These are phyloP conservation scores for Tetropium fuscum DNA, from an alignment of 2,888 invertebrate species.

Conservation along the genomic window DNA sequence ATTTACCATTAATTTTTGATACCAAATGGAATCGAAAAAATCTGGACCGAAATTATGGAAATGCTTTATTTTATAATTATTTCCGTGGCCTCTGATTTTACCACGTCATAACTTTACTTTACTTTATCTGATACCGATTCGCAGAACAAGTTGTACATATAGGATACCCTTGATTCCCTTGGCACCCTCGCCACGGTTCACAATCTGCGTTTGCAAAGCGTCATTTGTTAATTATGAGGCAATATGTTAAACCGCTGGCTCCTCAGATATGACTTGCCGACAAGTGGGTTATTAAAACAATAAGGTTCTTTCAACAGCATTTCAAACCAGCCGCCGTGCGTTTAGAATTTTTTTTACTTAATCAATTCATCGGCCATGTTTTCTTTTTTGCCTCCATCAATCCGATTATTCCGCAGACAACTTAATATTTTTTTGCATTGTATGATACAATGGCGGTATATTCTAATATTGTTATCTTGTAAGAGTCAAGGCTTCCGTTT, in stretches of 20 bases:
- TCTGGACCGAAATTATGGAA: no score
- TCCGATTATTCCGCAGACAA: conserved; percentile 24
- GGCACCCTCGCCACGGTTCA: no score
- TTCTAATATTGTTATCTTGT: not conserved
- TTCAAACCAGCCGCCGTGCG: conserved; percentile 31
- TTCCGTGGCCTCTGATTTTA: no score
- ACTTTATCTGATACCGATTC: no score
- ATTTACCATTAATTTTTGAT: no score
- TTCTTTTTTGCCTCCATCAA: conserved; percentile 25
- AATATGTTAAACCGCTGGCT: conserved; percentile 33
- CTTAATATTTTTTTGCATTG: conserved; percentile 22
- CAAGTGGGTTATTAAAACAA: conserved; percentile 40
- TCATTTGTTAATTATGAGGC: conserved; percentile 36
- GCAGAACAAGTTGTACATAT: no score
- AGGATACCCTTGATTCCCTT: no score
- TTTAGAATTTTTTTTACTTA: conserved; percentile 32
- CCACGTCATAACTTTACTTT: no score
- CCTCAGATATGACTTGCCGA: conserved; percentile 34
- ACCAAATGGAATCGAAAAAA: no score
- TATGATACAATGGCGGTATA: conserved; percentile 9
- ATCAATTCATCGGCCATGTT: conserved; percentile 28
- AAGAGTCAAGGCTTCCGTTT: not conserved
- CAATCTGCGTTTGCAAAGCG: not conserved
- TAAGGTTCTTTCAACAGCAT: conserved; percentile 39
- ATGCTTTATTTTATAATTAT: no score